A percentile compares a stretch with the other conserved stretches of the same genome.
These are phyloP conservation scores for Herpetotheres cachinnans DNA, from an alignment of 2,113 vertebrate genomes.

Conservation along the genomic window DNA sequence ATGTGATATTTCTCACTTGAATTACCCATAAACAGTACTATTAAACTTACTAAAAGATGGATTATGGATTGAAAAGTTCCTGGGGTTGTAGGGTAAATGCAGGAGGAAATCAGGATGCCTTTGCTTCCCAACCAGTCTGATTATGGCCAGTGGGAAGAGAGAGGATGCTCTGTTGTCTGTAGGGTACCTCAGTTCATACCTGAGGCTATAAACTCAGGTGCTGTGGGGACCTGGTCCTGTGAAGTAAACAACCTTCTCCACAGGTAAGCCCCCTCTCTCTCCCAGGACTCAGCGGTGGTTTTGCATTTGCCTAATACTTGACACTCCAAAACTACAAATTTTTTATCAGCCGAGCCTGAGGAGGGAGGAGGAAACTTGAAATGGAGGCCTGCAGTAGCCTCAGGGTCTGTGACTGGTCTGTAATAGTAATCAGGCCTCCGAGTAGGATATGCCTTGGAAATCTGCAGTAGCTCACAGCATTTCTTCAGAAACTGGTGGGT, in stretches of 20 bases:
- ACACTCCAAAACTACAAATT: background rate
- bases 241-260: background rate
- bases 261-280: rapidly evolving
- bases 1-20: background rate
- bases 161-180: background rate
- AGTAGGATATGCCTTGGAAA: background rate
- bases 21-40: background rate
- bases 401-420: rapidly evolving
- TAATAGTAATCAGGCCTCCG: background rate
- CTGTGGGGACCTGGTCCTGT: background rate
- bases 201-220: background rate
- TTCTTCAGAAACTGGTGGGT: background rate
- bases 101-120: background rate
- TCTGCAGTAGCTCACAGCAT: background rate
- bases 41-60: background rate
- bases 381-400: background rate
- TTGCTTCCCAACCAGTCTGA: background rate
- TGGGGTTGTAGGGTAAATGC: background rate
- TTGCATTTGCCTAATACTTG: background rate
- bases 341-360: background rate
- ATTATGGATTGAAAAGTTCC: background rate
- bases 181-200: background rate
- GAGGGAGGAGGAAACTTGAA: background rate
- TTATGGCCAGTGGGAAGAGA: background rate
- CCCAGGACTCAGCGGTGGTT: background rate